Evolutionary conservation across 2,888 invertebrate species (phyloP).

Genomic region (Mayetiola destructor): DNA sequence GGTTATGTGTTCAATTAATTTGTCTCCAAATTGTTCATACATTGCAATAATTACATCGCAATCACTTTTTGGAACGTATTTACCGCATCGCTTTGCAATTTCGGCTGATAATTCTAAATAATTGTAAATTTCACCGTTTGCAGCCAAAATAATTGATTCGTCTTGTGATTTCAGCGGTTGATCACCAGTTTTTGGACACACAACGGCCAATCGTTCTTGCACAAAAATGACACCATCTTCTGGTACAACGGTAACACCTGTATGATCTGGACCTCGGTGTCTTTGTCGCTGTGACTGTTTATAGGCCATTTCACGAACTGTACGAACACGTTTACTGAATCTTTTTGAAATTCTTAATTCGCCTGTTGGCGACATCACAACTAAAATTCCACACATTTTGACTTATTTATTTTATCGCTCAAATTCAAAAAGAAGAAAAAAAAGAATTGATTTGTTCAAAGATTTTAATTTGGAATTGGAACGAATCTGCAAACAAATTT

Average conservation of each 20-base stretch:
- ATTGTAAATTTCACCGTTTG: slow-evolving; percentile 35
- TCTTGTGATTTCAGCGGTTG: slow-evolving; percentile 30
- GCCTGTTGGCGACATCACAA: slow-evolving; percentile 28
- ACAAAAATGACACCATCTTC: slow-evolving; percentile 30
- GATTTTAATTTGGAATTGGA: too few relatives aligned
- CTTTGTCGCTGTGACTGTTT: slow-evolving; percentile 30
- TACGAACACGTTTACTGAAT: slow-evolving; percentile 19
- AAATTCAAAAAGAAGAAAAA: too few relatives aligned
- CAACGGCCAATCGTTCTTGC: slow-evolving; percentile 30
- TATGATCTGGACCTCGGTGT: slow-evolving; percentile 33
- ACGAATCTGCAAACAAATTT: too few relatives aligned
- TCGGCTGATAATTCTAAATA: slow-evolving; percentile 29
- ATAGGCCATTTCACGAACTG: slow-evolving; percentile 28
- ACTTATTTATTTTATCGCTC: neutral
- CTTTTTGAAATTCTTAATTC: slow-evolving; percentile 23
- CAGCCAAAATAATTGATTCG: slow-evolving; percentile 27
- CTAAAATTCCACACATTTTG: slow-evolving; percentile 34
- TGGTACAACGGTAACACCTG: slow-evolving; percentile 26
- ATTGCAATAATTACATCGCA: slow-evolving; percentile 33
- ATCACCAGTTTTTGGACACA: slow-evolving; percentile 30
- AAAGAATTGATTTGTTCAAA: too few relatives aligned
- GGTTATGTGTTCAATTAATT: slow-evolving; percentile 28
- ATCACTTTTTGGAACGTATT: slow-evolving; percentile 31
- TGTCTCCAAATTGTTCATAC: slow-evolving; percentile 28
- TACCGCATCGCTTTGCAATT: slow-evolving; percentile 26